Base-by-base conservation (phyloP, 37 sponge, comb jelly and placozoan species). In the Agelas oroides region DNA sequence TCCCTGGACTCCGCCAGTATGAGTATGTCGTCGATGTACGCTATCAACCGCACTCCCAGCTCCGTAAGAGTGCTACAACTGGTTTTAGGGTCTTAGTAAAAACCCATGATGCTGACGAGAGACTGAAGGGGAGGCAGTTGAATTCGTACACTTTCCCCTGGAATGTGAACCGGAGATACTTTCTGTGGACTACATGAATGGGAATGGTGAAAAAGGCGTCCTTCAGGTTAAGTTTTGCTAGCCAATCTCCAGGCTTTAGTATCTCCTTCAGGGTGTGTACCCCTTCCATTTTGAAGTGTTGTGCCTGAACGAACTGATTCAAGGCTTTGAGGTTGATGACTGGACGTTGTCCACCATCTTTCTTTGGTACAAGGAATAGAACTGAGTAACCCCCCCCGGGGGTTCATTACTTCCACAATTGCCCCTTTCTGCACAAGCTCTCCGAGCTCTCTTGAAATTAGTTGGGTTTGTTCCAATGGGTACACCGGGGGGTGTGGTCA, bases 251-350 rank as follows among this genome's bases (percentile, higher is more conserved):
- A 52, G 24, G 62, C 28, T 70, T 46, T 18, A 86, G 65, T 60
- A 78, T 40, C 54, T 75, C 86, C 59, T 86, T 86, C 39, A 71
- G 32, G 54, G 67, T 78, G 52, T 71, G 73, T 17, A 79, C 80
- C 28, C 78, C 77, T 59, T 87, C 87, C 87, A 87, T 87, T 37
- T 81, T 88, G 88, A 88, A 88, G 60, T 88, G 88, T 27, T 32
- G 28, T 69, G 68, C 34, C 40, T 41, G 18, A 11, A 78, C 73
- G 41, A 75, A 78, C 21, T 37, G 17, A 63, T 88, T 89, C 32
- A 82, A 53, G 53, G 59, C 16, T 20, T 76, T 81, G 31, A 81
- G 83, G 59, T 88, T 82, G 62, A 88, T 81, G 21, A 88, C 59
- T 20, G 83, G 89, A 30, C 89, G 77, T 54, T 74, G 63, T 13